Evolutionary conservation across 2,113 vertebrate species (phyloP), one percentile per base, ranked within the genome.

Genomic region (Takifugu flavidus): DNA sequence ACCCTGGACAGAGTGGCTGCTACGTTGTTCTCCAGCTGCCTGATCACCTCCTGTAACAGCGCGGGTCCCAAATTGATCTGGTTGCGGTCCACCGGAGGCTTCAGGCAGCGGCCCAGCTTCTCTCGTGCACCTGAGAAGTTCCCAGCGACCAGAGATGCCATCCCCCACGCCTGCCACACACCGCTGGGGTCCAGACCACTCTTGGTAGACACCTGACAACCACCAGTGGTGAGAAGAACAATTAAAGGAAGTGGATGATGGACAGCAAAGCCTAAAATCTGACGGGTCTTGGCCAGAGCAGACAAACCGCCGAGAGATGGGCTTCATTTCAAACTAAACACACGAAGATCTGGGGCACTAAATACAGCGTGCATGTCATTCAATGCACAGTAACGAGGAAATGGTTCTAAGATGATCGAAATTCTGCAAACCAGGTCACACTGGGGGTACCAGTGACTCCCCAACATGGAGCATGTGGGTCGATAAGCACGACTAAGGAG

Each of bases 81-180:
- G 79, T 96, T 97, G 20, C 92, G 89, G 84, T 99, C 97, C 53
- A 96, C 60, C 6, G 97, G 94, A 20, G 91, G 86, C 82, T 96
- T 98, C 46, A 99, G 79, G 76, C 95, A 98, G 64, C 95, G 92
- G 55, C 74, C 72, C 55, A 98, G 96, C 86, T 97, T 99, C 88
- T 98, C 95, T 79, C 95, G 92, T 0, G 97, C 95, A 0, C 80
- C 88, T 2, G 80, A 72, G 29, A 98, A 88, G 80, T 93, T 92
- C 2, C 96, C 94, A 3, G 94, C 95, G 86, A 96, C 97, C 56
- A 99, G 92, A 62, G 92, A 94, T 11, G 95, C 95, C 94, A 98
- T 93, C 7, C 94, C 97, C 97, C 97, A 99, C 0, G 96, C 96
- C 25, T 98, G 95, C 97, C 96, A 99, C 0, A 96, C 95, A 3